Percentiles rank a stretch among this genome's conserved stretches.
Evolutionary conservation across 1,140 invertebrate genomes (phyloP).

Genomic region (Temnothorax curvispinosus): DNA sequence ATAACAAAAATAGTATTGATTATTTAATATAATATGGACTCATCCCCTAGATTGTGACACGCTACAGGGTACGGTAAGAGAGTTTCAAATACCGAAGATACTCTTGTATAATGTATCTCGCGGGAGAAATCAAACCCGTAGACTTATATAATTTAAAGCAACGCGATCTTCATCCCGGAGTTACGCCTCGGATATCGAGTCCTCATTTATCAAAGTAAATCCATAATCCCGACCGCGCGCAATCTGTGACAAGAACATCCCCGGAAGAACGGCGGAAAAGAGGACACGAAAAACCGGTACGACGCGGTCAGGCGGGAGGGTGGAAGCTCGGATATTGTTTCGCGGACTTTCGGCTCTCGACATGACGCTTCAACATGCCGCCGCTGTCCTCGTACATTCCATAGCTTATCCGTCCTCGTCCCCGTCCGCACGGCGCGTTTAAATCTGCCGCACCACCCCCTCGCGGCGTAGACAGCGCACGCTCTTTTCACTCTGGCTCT

Average conservation of each 20-base stretch:
- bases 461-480: neutral
- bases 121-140: slow-evolving; percentile 27
- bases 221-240: slow-evolving; percentile 54
- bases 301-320: neutral
- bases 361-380: slow-evolving; percentile 72
- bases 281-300: slow-evolving; percentile 36
- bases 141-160: slow-evolving; percentile 60
- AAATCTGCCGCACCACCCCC: slow-evolving; percentile 5
- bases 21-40: neutral
- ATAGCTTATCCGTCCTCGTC: neutral
- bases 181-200: slow-evolving; percentile 51
- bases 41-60: neutral
- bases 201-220: slow-evolving; percentile 60
- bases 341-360: slow-evolving; percentile 72
- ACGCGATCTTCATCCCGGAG: slow-evolving; percentile 36
- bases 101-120: neutral
- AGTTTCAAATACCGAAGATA: slow-evolving; percentile 5
- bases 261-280: slow-evolving; percentile 41
- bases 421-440: neutral
- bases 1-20: neutral
- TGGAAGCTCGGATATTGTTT: slow-evolving; percentile 74
- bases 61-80: neutral
- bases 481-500: slow-evolving; percentile 43
- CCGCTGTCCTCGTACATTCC: slow-evolving; percentile 35
- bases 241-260: slow-evolving; percentile 59